phyloP scores from a whole-genome alignment of 1,140 invertebrate genomes.

The Callitettix versicolor region DNA sequence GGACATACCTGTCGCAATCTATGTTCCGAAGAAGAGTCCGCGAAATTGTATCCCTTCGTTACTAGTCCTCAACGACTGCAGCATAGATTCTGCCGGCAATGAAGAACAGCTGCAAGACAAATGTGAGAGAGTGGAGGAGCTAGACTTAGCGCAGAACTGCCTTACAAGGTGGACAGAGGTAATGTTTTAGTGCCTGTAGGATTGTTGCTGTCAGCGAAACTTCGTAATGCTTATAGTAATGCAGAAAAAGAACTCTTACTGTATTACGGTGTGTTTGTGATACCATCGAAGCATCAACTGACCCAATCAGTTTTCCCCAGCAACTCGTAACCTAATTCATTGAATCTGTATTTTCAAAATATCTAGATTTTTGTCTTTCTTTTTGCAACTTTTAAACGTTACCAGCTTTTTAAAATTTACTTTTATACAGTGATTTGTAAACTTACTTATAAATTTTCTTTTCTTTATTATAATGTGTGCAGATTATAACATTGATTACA shows the following conservation, averaged over 20 bases:
- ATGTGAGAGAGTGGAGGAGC: conserved; percentile 74
- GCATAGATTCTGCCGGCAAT: conserved; percentile 75
- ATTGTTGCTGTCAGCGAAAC: conserved; percentile 12
- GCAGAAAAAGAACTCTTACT: neutral
- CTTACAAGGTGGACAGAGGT: conserved; percentile 76
- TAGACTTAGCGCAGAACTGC: conserved; percentile 84
- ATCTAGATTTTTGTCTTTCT: no score
- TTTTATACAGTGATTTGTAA: no score
- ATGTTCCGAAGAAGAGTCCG: conserved; percentile 69
- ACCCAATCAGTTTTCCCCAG: no score
- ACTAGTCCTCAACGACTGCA: conserved; percentile 80
- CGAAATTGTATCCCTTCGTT: conserved; percentile 65
- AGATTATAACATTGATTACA: no score
- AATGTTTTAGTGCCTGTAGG: conserved; percentile 28
- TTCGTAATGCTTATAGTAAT: neutral
- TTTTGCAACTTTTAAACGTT: no score
- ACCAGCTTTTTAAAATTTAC: no score
- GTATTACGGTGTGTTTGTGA: neutral
- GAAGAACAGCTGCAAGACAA: conserved; percentile 59
- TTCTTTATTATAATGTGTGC: no score
- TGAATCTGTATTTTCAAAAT: no score
- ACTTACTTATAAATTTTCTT: no score
- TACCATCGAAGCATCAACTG: no score
- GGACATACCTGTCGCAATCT: conserved; percentile 57
- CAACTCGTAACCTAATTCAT: no score